Evolutionary conservation across 1,140 invertebrate genomes (phyloP).

Genomic region (Rhysida immarginata): DNA sequence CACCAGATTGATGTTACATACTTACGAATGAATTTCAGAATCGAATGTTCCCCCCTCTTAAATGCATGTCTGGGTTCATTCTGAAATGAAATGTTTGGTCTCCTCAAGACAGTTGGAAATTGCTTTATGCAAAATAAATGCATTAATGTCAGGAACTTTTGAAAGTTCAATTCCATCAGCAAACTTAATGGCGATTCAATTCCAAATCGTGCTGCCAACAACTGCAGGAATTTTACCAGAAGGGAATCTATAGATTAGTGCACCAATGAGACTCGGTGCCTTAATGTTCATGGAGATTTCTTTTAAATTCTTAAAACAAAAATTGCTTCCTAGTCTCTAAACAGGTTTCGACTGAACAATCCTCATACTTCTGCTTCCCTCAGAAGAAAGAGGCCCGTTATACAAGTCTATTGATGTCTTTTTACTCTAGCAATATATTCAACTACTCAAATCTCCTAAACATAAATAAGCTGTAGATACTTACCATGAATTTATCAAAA

Average conservation of each 20-base stretch:
- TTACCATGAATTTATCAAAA: slow-evolving; percentile 78
- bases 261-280: background rate
- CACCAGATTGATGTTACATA: too few relatives aligned
- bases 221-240: background rate
- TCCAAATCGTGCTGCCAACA: too few relatives aligned
- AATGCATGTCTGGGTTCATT: too few relatives aligned
- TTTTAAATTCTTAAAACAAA: background rate
- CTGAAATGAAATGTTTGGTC: too few relatives aligned
- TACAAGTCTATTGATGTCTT: background rate
- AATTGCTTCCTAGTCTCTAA: background rate
- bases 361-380: slow-evolving; percentile 5
- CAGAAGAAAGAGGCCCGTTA: slow-evolving; percentile 2
- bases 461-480: slow-evolving; percentile 14
- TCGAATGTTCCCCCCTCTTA: too few relatives aligned
- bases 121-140: too few relatives aligned
- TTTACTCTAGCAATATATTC: background rate
- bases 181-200: too few relatives aligned
- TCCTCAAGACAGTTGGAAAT: too few relatives aligned
- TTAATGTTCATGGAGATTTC: background rate
- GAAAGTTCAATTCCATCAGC: too few relatives aligned
- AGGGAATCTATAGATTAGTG: background rate
- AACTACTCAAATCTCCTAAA: too few relatives aligned
- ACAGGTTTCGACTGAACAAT: background rate
- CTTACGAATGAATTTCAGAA: too few relatives aligned
- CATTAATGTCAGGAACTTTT: too few relatives aligned